Evolutionary conservation across 64 coral and sea anemone species (phyloP), one percentile per base, ranked within the genome.

Genomic region (Montipora cactus): DNA sequence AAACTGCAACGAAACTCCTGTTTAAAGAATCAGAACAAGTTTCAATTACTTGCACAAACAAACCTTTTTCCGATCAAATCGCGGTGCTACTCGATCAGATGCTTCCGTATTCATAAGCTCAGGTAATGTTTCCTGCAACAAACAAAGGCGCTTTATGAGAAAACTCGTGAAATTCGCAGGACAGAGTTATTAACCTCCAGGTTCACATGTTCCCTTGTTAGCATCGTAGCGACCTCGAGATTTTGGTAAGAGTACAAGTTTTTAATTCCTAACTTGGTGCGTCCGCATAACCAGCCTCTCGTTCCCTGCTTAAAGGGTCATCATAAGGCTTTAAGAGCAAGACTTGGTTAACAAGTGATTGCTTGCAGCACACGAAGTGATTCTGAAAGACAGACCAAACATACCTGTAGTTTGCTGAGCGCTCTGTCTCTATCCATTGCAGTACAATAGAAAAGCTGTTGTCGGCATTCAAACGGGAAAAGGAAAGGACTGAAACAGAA

Each of bases 11-110:
- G 37, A 57, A 57, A 11, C 11, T 11, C 53, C 53, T 11, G 6
- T 8, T 57, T 8, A 6, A 57, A 11, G 7, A 4, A 11, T 6
- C 53, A 8, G 11, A 57, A 68, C 64, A 71, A 23, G 12, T 15
- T 18, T 5, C 18, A n/a, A 4, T 75, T 70, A 72, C n/a, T 48
- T 19, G 7, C 14, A 20, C 3, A 86, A 48, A 71, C 66, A 22
- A 47, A 99, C 98, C 98, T 99, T 99, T 78, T 99, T 99, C 64
- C 98, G 89, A 55, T 99, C 98, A 88, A 99, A 87, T 44, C 98
- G 80, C 74, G 98, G 98, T 84, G 98, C 79, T 8, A 99, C 98
- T 47, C 98, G 98, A 86, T 99, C 98, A 19, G 98, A 92, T 18
- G 88, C 94, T 46, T 99, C 98, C 14, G 98, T 94, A 59, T 96